Percentiles rank a stretch among this genome's conserved stretches.
Evolutionary conservation across 2,888 invertebrate genomes (phyloP).

Genomic region (Chrysodeixis includens): DNA sequence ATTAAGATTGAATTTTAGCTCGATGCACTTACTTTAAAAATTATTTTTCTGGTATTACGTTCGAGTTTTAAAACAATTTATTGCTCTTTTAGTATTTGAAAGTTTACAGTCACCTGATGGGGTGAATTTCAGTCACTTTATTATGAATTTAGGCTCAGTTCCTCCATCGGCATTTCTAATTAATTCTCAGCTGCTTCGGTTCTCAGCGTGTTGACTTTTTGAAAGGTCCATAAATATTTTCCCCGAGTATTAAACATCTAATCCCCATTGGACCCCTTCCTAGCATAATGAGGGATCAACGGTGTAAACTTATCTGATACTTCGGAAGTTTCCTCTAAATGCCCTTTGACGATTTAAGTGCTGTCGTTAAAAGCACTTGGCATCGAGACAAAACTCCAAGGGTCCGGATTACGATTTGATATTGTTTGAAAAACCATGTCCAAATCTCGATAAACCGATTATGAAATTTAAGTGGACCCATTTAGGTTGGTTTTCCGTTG

Average conservation of each 20-base stretch:
- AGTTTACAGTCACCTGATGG: background rate
- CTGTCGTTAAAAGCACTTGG: constrained; percentile 42
- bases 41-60: background rate
- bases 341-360: constrained; percentile 36
- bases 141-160: no score
- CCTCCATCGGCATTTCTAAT: background rate
- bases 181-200: background rate
- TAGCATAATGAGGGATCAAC: constrained; percentile 9
- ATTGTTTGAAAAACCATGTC: constrained; percentile 23
- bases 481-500: constrained; percentile 5
- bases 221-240: background rate
- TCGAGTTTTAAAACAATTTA: background rate
- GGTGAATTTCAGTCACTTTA: background rate
- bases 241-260: background rate
- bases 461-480: background rate
- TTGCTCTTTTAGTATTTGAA: background rate
- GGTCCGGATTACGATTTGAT: constrained; percentile 35
- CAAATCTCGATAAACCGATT: background rate
- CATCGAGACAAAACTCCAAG: constrained; percentile 14
- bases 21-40: background rate
- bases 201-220: background rate
- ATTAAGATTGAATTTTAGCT: constrained; percentile 7
- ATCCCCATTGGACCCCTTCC: background rate
- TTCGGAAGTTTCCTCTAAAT: constrained; percentile 10
- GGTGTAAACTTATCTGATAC: constrained; percentile 16